These are phyloP conservation scores for Pseudochirops corinnae DNA, from an alignment of 2,797 vertebrate species.

Conservation along the genomic window DNA sequence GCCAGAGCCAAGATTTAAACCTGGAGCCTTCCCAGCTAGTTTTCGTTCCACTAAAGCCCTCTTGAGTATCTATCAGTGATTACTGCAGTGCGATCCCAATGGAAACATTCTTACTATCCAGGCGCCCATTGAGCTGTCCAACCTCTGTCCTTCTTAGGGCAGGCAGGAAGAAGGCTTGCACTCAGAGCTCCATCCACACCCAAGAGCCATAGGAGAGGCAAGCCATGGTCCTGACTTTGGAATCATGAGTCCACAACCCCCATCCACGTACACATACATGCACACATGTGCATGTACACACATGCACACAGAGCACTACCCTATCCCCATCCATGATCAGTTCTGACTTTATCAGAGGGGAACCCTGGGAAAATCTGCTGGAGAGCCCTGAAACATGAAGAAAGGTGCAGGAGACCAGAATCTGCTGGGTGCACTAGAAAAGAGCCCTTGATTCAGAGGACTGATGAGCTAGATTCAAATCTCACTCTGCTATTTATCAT, in stretches of 20 bases:
- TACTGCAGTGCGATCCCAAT: neutral
- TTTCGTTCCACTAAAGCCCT: neutral
- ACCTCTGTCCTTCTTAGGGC: neutral
- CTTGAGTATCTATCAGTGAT: neutral
- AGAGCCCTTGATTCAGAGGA: neutral
- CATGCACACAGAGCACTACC: neutral
- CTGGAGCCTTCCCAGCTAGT: neutral
- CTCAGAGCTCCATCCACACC: neutral
- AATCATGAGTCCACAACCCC: neutral
- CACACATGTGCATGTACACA: neutral
- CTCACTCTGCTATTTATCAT: neutral
- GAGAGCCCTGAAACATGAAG: neutral
- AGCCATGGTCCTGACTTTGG: neutral
- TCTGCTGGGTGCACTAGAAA: too few relatives aligned
- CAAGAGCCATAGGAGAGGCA: neutral
- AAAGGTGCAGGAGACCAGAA: neutral
- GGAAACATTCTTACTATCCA: neutral
- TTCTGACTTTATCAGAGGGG: neutral
- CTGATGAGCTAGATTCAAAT: too few relatives aligned
- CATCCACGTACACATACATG: too few relatives aligned
- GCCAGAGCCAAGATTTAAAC: neutral
- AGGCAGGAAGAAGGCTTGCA: neutral
- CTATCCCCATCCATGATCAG: neutral
- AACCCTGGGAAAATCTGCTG: neutral
- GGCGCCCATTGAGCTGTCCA: neutral